phyloP scores from a whole-genome alignment of 2,113 vertebrate species.

The Leucosticte australis region DNA sequence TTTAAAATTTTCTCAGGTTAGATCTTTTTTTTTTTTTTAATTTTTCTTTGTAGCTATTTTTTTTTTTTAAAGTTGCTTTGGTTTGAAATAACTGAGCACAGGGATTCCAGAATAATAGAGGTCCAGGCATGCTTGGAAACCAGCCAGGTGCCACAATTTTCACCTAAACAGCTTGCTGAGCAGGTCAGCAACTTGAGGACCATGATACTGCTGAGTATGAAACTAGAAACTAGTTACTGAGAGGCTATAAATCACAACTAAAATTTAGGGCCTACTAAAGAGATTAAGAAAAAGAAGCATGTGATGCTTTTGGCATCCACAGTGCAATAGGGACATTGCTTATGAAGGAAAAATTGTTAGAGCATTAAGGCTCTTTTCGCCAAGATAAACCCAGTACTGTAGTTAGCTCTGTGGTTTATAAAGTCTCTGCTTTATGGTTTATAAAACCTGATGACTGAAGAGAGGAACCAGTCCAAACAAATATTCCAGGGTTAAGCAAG shows the following conservation, averaged over 20 bases:
- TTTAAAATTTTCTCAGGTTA: neutral
- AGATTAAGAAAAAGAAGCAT: conserved; percentile 20
- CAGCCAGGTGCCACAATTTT: conserved; percentile 52
- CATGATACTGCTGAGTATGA: conserved; percentile 17
- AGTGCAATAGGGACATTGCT: neutral
- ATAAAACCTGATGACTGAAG: neutral
- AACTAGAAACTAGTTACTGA: conserved; percentile 21
- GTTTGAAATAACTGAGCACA: conserved; percentile 68
- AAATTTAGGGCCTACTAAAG: conserved; percentile 25
- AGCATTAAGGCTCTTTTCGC: neutral
- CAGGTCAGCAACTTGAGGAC: conserved; percentile 40
- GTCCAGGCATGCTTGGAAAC: neutral
- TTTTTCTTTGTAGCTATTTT: conserved; percentile 66
- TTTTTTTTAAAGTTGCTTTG: conserved; percentile 73
- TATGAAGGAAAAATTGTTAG: conserved; percentile 38
- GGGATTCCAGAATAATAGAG: conserved; percentile 64
- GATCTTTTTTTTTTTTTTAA: neutral
- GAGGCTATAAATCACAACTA: conserved; percentile 24
- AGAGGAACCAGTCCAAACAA: neutral
- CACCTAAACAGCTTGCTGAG: conserved; percentile 25
- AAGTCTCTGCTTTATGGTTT: conserved; percentile 27
- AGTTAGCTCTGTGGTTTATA: neutral
- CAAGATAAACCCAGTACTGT: neutral
- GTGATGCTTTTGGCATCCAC: neutral
- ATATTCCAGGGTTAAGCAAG: conserved; percentile 7